Percentiles rank a stretch among this genome's conserved stretches.
Conservation (phyloP, 2,888 invertebrate genomes). For the Augochlorella aurata region DNA sequence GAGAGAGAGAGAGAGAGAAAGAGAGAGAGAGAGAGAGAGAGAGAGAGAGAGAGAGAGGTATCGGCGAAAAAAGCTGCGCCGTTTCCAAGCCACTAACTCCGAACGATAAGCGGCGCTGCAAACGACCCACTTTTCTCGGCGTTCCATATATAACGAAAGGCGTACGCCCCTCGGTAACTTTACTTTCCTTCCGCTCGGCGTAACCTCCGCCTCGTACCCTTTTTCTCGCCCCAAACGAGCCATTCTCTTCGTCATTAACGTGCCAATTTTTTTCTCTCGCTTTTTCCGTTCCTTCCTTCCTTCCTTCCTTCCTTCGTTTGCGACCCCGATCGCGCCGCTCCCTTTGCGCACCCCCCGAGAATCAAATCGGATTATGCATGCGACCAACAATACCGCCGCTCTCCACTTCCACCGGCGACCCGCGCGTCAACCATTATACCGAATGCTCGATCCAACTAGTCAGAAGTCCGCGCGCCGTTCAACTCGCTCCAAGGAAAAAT, state of each 20-base stretch:
- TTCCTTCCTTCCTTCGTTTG: conserved; percentile 25
- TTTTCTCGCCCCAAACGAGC: conserved; percentile 41
- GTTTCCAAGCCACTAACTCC: conserved; percentile 58
- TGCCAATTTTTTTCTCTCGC: conserved; percentile 36
- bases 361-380: conserved; percentile 31
- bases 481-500: too few species aligned
- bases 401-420: neutral
- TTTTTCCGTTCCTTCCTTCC: conserved; percentile 19
- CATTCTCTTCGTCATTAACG: conserved; percentile 49
- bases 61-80: conserved; percentile 43
- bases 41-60: neutral
- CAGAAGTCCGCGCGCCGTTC: neutral
- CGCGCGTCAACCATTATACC: neutral
- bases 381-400: conserved; percentile 15
- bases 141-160: conserved; percentile 50
- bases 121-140: conserved; percentile 62
- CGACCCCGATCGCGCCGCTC: conserved; percentile 23
- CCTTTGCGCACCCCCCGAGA: conserved; percentile 10
- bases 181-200: conserved; percentile 49
- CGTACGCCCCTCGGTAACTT: conserved; percentile 44
- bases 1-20: too few species aligned
- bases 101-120: conserved; percentile 60
- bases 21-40: too few species aligned
- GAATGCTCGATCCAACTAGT: conserved; percentile 3
- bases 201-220: conserved; percentile 30